Evolutionary conservation across 2,113 vertebrate genomes (phyloP).

Genomic region (Jaculus jaculus): DNA sequence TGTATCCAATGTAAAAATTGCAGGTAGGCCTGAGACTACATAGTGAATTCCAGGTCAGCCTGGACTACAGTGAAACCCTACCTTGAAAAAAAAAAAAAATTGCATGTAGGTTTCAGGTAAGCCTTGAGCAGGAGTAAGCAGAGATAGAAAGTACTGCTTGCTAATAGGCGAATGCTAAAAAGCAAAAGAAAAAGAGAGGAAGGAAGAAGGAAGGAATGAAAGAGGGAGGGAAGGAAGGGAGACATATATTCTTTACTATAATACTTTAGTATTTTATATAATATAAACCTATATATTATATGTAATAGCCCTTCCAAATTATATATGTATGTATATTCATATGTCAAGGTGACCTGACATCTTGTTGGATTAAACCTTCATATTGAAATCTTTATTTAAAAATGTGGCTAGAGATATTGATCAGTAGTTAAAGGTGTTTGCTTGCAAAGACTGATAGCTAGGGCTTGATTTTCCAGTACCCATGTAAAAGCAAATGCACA

Average conservation of each 20-base stretch:
- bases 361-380: slow-evolving; percentile 10
- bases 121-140: background rate
- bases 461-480: no score
- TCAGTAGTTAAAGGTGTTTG: no score
- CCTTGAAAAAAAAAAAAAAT: no score
- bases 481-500: no score
- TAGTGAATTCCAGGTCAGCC: no score
- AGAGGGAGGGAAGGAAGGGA: no score
- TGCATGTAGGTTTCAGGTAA: no score
- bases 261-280: background rate
- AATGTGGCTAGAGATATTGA: no score
- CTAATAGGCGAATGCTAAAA: no score
- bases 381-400: background rate
- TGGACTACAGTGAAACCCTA: no score
- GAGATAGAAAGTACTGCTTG: background rate
- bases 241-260: background rate
- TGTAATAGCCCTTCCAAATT: background rate
- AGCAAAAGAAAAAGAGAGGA: background rate
- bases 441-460: no score
- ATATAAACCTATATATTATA: background rate
- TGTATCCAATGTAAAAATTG: background rate
- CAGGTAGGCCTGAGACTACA: no score
- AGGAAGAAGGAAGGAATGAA: background rate
- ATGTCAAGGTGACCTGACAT: background rate
- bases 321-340: background rate